Base-by-base conservation (phyloP, 2,888 invertebrate genomes). In the Lepidochrysops patricia region DNA sequence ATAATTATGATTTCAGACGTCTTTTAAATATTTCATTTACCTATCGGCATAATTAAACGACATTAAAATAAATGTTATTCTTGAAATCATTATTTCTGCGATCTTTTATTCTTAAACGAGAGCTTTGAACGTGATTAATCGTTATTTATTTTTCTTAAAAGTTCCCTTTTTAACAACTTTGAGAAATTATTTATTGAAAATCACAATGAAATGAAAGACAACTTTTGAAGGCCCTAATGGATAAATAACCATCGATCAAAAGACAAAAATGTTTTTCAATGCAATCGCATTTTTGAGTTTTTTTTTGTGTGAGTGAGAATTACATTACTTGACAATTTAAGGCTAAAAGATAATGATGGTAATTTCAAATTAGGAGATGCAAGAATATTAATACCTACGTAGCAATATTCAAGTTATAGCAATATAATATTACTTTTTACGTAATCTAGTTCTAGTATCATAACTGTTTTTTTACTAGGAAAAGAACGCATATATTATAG, bases 241-340 rank as follows among this genome's bases (percentile, higher is more conserved):
- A 83, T 82, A 84, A 86, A 77, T 76, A 79, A 77, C 74, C 80
- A 86, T 89, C 87, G 83, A 88, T 88, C 89, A 89, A 86, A 81
- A 78, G 78, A 81, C 85, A 86, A 84, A 83, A 84, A 81, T 79
- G 72, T 81, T 84, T 79, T 81, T 79, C 79, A 77, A 80, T 81
- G 80, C 79, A 84, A 82, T 83, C 78, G 76, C 78, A 74, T 69
- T 69, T 74, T 75, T 70, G 70, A 75, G 78, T 77, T 77, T 64
- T 70, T 72, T 74, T 72, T 75, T 78, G 80, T 80, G 78, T 69
- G 65, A 37, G 13, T 13, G 37, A 37, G 13, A n/a, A 6, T n/a
- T n/a, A n/a, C n/a, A n/a, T n/a, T 43, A 43, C 43, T 19, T 43
- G 19, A 43, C 23, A 43, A 43, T 43, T 43, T 43, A 43, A 15